phyloP scores from a whole-genome alignment of 2,113 vertebrate species.

The Nansenia antarctica region DNA sequence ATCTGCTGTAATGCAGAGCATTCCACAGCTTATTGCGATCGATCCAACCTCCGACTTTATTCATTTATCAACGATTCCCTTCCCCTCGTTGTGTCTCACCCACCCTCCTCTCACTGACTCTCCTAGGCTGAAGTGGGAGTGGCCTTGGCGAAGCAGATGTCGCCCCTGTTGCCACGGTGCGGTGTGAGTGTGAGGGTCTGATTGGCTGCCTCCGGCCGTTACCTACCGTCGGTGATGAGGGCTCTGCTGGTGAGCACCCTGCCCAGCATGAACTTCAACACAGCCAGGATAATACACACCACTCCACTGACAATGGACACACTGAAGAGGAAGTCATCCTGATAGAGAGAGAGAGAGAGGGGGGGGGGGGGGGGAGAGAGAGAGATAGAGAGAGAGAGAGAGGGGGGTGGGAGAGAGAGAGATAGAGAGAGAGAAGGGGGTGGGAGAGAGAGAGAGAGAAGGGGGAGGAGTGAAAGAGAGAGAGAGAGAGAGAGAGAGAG shows the following conservation, averaged over 20 bases:
- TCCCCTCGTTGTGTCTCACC: background rate
- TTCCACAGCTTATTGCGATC: background rate
- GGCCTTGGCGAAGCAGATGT: background rate
- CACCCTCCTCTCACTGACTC: background rate
- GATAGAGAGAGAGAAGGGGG: background rate
- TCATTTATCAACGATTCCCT: background rate
- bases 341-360: constrained; percentile 41
- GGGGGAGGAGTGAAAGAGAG: background rate
- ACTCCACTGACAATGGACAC: constrained; percentile 94
- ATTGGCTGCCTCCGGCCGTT: constrained; percentile 5
- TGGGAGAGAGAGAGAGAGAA: background rate
- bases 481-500: background rate
- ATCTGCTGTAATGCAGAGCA: background rate
- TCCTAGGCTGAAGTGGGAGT: constrained; percentile 6
- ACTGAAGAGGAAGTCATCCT: constrained; percentile 95
- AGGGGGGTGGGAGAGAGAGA: background rate
- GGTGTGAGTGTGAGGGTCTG: background rate
- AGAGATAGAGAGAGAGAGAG: background rate
- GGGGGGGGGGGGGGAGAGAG: background rate
- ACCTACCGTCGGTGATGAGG: constrained; percentile 93
- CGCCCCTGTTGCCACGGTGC: constrained; percentile 4
- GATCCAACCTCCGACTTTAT: background rate
- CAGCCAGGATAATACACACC: constrained; percentile 85
- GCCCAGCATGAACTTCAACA: constrained; percentile 93
- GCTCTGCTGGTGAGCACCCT: constrained; percentile 94